Evolutionary conservation across 2,113 vertebrate species (phyloP), one percentile per base, ranked within the genome.

Genomic region (Podocnemis expansa): DNA sequence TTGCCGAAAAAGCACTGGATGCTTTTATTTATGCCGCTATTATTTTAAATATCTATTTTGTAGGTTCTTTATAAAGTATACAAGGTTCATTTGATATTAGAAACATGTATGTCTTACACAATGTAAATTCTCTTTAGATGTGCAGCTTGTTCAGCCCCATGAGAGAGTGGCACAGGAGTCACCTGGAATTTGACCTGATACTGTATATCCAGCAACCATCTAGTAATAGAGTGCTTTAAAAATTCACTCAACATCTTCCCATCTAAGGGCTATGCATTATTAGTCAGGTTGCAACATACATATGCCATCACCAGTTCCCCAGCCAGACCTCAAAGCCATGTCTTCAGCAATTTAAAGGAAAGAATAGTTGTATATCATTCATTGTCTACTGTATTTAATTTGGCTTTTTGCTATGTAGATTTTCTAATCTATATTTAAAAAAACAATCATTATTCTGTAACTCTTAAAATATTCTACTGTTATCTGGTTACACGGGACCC

Each of bases 61-160:
- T 8, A 45, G 41, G 12, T 25, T 76, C 13, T 29, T 76, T 43
- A 76, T 67, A 38, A 14, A n/a, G n/a, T 43, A 11, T 43, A 76
- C 13, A 45, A 45, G 10, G 41, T 41, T 45, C 41, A 45, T 76
- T 76, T 45, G 24, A 75, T 25, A 34, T 9, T 78, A 81, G 49
- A 70, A 60, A 80, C 2, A n/a, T 1, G 24, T 2, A 17, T 17
- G 41, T 22, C 0, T 63, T 22, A 0, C 6, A 85, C 10, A 81
- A 78, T 24, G 47, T 24, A 21, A 67, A 43, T n/a, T 45, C 56
- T 1, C 8, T 43, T 2, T 1, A 14, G 80, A 34, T 8, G 38
- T 54, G 73, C 41, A 89, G 24, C 3, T 14, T 54, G 14, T 58
- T 41, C 70, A 22, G 34, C 80, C n/a, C 27, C 0, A 6, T 38